Base-by-base conservation (phyloP, 2,888 invertebrate species). In the Argyresthia albistria region DNA sequence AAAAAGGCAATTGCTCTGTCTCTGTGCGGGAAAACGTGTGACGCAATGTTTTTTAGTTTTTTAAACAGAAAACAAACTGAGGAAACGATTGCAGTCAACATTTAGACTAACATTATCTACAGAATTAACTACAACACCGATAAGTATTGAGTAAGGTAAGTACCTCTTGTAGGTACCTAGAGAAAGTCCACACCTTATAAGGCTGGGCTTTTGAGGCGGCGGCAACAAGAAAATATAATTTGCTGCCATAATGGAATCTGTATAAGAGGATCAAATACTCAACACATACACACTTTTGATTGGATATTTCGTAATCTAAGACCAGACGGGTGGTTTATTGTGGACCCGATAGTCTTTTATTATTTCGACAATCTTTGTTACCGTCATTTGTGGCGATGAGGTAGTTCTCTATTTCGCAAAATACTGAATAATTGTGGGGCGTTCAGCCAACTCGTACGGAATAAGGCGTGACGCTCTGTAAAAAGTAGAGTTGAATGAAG, bases 171-270 rank as follows among this genome's bases (percentile, higher is more conserved):
- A n/a, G n/a, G 8, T 35, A 55, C 54, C 25, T 55, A 57, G 67
- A 66, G 74, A 73, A 73, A 73, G 70, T 66, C 62, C 61, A 58
- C 56, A 67, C 76, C 73, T 64, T 73, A 60, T 73, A 74, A 25
- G 61, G 57, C 58, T 62, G 61, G 63, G 65, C 75, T 76, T 75
- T 77, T 76, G 62, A 15, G 7, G 12, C 66, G 58, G 57, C 59
- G 14, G 36, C 48, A 14, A 50, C 50, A 50, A 43, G 43, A 50
- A 50, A 25, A 50, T 43, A 63, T 71, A 74, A 75, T 75, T 76
- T 72, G 67, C 60, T 55, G 50, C 71, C 70, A 64, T 78, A 76
- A 76, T 70, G 64, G 70, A 66, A 56, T 59, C 56, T 58, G 67
- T 62, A 66, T 50, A 50, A 70, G 72, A 70, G 69, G 70, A 71